Conservation (phyloP, 2,888 invertebrate species). For the Tupiocoris notatus region DNA sequence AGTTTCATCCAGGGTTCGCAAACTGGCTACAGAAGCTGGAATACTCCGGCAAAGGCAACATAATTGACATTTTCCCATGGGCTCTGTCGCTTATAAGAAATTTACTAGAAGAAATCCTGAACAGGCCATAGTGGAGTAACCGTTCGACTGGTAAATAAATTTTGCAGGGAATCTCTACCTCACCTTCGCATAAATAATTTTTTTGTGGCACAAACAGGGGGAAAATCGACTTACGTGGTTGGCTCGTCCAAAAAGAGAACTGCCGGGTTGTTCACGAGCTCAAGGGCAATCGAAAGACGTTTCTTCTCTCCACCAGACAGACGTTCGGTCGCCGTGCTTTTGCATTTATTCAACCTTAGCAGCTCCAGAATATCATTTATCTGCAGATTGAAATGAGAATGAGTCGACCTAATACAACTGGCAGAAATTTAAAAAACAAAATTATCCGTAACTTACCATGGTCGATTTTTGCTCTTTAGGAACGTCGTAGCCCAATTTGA, state of each 20-base stretch:
- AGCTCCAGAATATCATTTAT: slow-evolving; percentile 82
- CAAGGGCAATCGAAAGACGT: slow-evolving; percentile 87
- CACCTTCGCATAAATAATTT: not conserved
- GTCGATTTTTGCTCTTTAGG: slow-evolving; percentile 55
- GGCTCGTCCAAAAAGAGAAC: slow-evolving; percentile 94
- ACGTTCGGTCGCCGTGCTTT: slow-evolving; percentile 68
- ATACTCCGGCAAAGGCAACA: too few relatives aligned
- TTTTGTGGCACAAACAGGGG: not conserved
- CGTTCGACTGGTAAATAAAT: too few relatives aligned
- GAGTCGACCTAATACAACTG: not conserved
- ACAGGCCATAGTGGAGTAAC: too few relatives aligned
- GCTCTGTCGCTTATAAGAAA: too few relatives aligned
- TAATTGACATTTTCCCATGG: too few relatives aligned
- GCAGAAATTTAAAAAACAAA: not conserved
- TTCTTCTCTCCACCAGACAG: slow-evolving; percentile 93
- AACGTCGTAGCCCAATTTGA: slow-evolving; percentile 75
- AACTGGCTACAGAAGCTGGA: too few relatives aligned
- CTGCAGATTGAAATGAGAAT: slow-evolving; percentile 57
- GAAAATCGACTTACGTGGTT: slow-evolving; percentile 72
- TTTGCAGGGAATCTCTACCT: too few relatives aligned
- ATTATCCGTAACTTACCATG: slow-evolving; percentile 3
- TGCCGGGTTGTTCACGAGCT: slow-evolving; percentile 91
- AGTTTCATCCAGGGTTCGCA: too few relatives aligned
- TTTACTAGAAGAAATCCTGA: too few relatives aligned
- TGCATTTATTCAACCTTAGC: slow-evolving; percentile 70